Base-by-base conservation (phyloP, 1,140 invertebrate species). In the Bemisia tabaci region DNA sequence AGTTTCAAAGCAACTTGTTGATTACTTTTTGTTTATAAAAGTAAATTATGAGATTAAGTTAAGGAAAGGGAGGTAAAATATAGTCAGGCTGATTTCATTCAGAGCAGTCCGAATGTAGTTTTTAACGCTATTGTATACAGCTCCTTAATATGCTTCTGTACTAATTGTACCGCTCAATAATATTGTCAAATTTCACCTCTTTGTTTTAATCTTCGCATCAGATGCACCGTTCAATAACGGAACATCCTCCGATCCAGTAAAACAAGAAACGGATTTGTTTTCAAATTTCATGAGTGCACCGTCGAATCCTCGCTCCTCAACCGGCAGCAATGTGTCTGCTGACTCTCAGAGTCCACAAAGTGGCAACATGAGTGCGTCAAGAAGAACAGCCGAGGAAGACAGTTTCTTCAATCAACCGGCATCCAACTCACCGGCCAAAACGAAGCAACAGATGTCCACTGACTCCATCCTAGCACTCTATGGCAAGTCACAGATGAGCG, bases 391-490 rank as follows among this genome's bases (percentile, higher is more conserved):
- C 1, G 91, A 94, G 75, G 90, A 94, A 74, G 88, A 92, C 70
- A 91, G 87, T 77, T 95, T 95, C 79, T 95, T 94, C 74, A 92
- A 90, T 78, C 91, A 94, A 76, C 82, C 87, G n/a, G 80, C 83
- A 1, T 85, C 88, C 0, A 85, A 84, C 58, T 26, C 67, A 33
- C 81, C 85, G 71, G 85, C 87, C 70, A 86, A 88, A 71, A 88
- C 87, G 69, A 86, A 85, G 67, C 92, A 93, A 79, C 33, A 48
- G 33, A 80, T 95, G 77, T 93, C 91, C 25, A 96, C 94, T 78
- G 92, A 95, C 73, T 95, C 92, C 75, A 96, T 97, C 78, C 79
- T 97, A 75, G 92, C 93, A 2, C 76, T 96, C 27, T 97, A 95
- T 77, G 88, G 87, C 69, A 89, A 84, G 72, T 80, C 81, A 12